Conservation (phyloP, 2,113 vertebrate genomes). For the Gadus chalcogrammus region DNA sequence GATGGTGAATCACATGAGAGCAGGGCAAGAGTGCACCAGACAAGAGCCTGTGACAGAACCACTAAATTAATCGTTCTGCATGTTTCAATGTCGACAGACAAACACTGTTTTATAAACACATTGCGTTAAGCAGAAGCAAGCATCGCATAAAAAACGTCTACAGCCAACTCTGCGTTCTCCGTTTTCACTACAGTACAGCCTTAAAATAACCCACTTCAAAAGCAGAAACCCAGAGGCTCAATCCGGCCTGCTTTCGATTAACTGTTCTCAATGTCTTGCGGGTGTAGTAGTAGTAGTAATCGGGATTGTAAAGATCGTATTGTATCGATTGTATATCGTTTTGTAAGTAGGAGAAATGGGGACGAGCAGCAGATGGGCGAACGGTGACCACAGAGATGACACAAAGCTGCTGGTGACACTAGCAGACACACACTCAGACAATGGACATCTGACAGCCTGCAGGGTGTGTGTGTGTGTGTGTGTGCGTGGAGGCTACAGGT, state of each 20-base stretch:
- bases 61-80: slow-evolving; percentile 64
- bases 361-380: neutral
- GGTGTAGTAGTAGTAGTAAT: no score
- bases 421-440: slow-evolving; percentile 32
- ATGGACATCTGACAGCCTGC: slow-evolving; percentile 58
- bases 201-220: no score
- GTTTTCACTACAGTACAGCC: no score
- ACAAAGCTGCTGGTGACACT: neutral
- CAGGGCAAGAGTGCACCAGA: slow-evolving; percentile 19
- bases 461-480: neutral
- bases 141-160: no score
- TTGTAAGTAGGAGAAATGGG: neutral
- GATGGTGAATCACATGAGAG: slow-evolving; percentile 69
- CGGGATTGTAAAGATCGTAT: no score
- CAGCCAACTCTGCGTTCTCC: no score
- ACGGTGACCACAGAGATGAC: neutral
- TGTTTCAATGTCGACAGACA: slow-evolving; percentile 50
- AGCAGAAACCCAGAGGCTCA: no score
- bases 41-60: neutral
- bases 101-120: neutral
- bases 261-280: no score
- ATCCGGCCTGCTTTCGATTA: no score
- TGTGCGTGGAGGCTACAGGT: neutral
- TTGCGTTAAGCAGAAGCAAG: no score
- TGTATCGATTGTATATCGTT: no score